Base-by-base conservation (phyloP, 1,140 invertebrate genomes). In the Acromyrmex charruanus region DNA sequence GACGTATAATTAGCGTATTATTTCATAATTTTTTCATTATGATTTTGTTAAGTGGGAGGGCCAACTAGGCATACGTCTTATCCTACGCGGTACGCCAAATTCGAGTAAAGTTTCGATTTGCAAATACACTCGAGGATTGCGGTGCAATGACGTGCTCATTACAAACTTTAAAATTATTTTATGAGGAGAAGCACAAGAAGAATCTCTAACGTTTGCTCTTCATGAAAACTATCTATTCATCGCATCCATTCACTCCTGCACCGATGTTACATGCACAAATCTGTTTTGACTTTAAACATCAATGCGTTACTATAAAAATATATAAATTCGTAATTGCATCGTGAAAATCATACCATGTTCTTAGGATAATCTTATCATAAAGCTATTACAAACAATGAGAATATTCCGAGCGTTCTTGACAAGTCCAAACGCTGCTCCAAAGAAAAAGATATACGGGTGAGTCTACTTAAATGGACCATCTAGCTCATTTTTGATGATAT, bases 161-260 rank as follows among this genome's bases (percentile, higher is more conserved):
- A 61, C n/a, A 49, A 86, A 72, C 31, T 31, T 31, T 31, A 4
- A 31, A 31, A 31, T 31, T 31, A 31, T 31, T 31, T 31, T 31
- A 31, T 3, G 31, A 31, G 31, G 3, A 31, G 31, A 31, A 31
- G 31, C 3, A 31, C 31, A 31, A 31, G 31, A 31, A 4, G 31
- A 31, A 31, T 58, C 44, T 21, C 31, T 68, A 25, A 44, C 31
- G 21, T 89, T 74, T 55, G 77, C 49, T 90, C 84, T 90, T 90
- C 58, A 89, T 59, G 77, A 55, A 61, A 65, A 90, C 77, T 88
- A 87, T 90, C 65, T 51, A 89, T 89, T 89, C 84, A 77, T 88
- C 85, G n/a, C 39, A 68, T 66, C 18, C 39, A 87, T 90, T 87
- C 77, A 61, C 51, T 31, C 5, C n/a, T 31, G 21, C 58, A 39